Evolutionary conservation across 92 coral and sea anemone species (phyloP), one percentile per base, ranked within the genome.

Genomic region (Porites lobata): DNA sequence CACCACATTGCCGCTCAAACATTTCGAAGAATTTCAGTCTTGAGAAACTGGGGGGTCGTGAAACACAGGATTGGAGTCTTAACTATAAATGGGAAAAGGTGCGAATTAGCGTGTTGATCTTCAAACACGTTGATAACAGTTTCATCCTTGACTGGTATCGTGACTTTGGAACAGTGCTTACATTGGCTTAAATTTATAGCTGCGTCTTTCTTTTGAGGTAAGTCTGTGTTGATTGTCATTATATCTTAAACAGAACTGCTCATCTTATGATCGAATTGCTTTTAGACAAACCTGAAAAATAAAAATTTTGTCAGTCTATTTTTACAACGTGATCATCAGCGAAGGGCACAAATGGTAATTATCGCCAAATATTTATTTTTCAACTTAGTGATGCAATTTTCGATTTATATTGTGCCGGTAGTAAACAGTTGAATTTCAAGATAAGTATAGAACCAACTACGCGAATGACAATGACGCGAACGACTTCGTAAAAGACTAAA

Each of bases 1-100:
- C 59, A 15, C 77, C 69, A 7, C 77, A 69, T 52, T 54, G 77
- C 29, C 57, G 21, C 58, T 21, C 6, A 12, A 81, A 69, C 52
- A 12, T 71, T n/a, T 26, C 77, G 26, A 82, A 59, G 76, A 69
- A 69, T 82, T 26, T 53, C 24, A 15, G 7, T 70, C 64, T 52
- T 24, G 38, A 14, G 29, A 79, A 81, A 53, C 76, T 82, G 43
- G 32, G 26, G 18, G 68, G 64, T 70, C 78, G 70, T 69, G 10
- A 22, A 52, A 75, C 20, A 9, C 38, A 10, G 47, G 18, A 56
- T 22, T 52, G 24, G 1, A 6, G 22, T 29, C 43, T 19, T 19
- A 75, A 32, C 26, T 38, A 75, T 51, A 75, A 50, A 43, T 50
- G 56, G 50, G n/a, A 1, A 2, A 51, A 73, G 11, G 77, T 19